These are phyloP conservation scores for Parotocinclus haroldoi DNA, from an alignment of 2,797 vertebrate genomes.

Conservation along the genomic window DNA sequence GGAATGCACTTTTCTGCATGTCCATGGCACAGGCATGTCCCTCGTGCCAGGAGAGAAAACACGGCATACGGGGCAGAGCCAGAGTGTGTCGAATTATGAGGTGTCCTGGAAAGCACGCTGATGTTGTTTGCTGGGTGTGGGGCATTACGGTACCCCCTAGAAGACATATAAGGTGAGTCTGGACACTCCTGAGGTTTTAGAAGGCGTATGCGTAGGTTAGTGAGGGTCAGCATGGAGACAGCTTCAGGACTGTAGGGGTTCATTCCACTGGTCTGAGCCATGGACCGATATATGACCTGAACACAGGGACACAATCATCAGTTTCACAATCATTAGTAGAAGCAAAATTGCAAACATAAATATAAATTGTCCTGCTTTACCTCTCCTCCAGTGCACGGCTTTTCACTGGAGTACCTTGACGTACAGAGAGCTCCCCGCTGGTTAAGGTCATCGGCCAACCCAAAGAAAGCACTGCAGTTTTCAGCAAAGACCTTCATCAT, in stretches of 20 bases:
- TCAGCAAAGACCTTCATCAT: conserved; percentile 79
- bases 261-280: conserved; percentile 67
- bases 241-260: conserved; percentile 80
- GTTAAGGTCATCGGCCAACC: conserved; percentile 72
- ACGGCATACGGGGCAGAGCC: conserved; percentile 75
- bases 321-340: no score
- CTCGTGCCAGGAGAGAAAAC: conserved; percentile 79
- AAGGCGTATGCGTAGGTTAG: conserved; percentile 80
- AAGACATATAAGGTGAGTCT: conserved; percentile 31
- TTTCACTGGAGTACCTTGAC: conserved; percentile 76
- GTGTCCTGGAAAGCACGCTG: conserved; percentile 6
- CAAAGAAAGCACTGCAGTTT: conserved; percentile 80
- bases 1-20: conserved; percentile 79
- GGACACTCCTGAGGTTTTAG: conserved; percentile 79
- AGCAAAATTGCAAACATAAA: background rate
- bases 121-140: background rate
- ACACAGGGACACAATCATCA: no score
- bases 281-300: conserved; percentile 81
- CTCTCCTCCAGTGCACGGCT: conserved; percentile 83
- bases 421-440: conserved; percentile 79
- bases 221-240: conserved; percentile 76
- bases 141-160: conserved; percentile 13
- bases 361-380: conserved; percentile 54
- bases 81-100: conserved; percentile 18
- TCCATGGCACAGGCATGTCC: conserved; percentile 86